A percentile compares a stretch with the other conserved stretches of the same genome.
Evolutionary conservation across 2,797 vertebrate species (phyloP).

Genomic region (Fistularia tabacaria): DNA sequence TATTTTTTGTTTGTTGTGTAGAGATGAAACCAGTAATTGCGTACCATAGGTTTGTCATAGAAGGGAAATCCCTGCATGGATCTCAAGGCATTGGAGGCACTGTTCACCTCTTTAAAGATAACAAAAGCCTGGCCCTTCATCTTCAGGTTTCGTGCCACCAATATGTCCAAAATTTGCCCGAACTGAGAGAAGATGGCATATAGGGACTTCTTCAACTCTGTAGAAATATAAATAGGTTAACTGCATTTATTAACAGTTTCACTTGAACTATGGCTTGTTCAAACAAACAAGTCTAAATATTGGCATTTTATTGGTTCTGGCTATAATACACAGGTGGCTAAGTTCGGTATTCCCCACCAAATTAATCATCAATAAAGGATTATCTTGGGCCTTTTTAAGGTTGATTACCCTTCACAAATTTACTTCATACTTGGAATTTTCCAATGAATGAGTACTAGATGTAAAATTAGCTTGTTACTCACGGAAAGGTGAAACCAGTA

Average conservation of each 20-base stretch:
- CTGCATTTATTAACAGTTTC: background rate
- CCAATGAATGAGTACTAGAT: too few relatives aligned
- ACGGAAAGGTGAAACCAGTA: too few relatives aligned
- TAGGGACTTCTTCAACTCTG: slow-evolving; percentile 92
- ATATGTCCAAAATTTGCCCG: slow-evolving; percentile 90
- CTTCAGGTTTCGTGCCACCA: slow-evolving; percentile 84
- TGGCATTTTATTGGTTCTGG: too few relatives aligned
- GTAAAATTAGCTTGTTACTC: too few relatives aligned
- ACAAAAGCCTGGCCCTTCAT: slow-evolving; percentile 94
- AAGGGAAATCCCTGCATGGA: slow-evolving; percentile 97
- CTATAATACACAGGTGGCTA: too few relatives aligned
- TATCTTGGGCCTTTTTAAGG: too few relatives aligned
- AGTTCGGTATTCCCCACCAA: too few relatives aligned
- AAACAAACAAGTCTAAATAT: too few relatives aligned
- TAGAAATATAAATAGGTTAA: background rate
- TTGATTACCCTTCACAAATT: too few relatives aligned
- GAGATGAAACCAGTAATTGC: slow-evolving; percentile 4
- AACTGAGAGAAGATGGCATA: slow-evolving; percentile 96
- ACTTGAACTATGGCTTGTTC: background rate
- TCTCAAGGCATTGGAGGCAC: slow-evolving; percentile 87
- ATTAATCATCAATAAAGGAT: too few relatives aligned
- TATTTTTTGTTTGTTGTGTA: background rate
- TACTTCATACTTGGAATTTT: too few relatives aligned
- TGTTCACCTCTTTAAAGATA: slow-evolving; percentile 94
- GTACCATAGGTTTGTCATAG: slow-evolving; percentile 93